Evolutionary conservation across 2,113 vertebrate genomes (phyloP), one percentile per base, ranked within the genome.

Genomic region (Caretta caretta): DNA sequence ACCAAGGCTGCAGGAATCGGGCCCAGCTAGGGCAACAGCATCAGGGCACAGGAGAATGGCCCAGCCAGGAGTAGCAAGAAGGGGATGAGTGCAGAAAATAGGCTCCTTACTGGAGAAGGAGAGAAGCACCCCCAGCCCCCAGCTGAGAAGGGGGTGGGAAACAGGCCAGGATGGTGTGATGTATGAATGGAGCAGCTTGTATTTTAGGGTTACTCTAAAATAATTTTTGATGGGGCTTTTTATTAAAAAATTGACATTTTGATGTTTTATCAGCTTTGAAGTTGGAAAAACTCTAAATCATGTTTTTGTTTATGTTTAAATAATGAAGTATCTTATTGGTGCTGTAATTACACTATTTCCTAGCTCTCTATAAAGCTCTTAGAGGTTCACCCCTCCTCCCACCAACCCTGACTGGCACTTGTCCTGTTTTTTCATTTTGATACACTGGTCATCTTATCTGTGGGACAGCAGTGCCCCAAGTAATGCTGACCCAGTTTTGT

Each of bases 41-140:
- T 27, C 57, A 59, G 27, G 57, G 57, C 11, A 59, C 10, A 12
- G 25, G 11, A 59, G 59, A 29, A n/a, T 25, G 65, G 81, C 38
- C 24, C 80, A 85, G 79, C 11, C 54, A 85, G 50, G 31, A 75
- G 35, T 7, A 22, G 14, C 50, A 86, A 31, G 22, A 57, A 84
- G 92, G 17, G 5, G 1, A 11, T 49, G 10, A 89, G 35, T 25
- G 56, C 25, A 10, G 24, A 25, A 57, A 57, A 84, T 75, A 3
- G 8, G 76, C 22, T 5, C 10, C 5, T 31, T 14, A 92, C n/a
- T 9, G 2, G 65, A 35, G 88, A 10, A 0, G 17, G 42, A 25
- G 29, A 42, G 69, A 2, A 1, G 2, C 19, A 84, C 49, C 38
- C 38, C 38, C 2, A 79, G 35, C 25, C 2, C 1, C 6, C 24